phyloP scores from a whole-genome alignment of 2,113 vertebrate genomes.

The Agelaius tricolor region DNA sequence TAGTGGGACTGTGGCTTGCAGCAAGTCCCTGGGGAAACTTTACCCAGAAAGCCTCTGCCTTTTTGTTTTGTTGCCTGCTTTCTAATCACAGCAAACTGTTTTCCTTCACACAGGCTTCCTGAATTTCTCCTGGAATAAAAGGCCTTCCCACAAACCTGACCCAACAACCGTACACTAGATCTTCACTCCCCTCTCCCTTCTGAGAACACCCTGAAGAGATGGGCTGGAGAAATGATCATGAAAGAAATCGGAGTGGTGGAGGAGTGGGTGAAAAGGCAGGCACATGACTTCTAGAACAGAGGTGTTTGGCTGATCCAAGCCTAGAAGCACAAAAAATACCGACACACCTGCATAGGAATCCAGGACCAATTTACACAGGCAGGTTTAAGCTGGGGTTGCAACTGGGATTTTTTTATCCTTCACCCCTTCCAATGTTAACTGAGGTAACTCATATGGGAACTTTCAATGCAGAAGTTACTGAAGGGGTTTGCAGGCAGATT shows the following conservation, averaged over 20 bases:
- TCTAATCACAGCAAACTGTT: background rate
- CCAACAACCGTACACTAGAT: background rate
- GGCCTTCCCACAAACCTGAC: background rate
- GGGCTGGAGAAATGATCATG: background rate
- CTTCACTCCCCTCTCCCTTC: background rate
- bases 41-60: background rate
- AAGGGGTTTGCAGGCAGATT: background rate
- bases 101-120: background rate
- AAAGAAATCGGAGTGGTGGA: accelerated
- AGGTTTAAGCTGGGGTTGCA: background rate
- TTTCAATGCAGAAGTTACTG: background rate
- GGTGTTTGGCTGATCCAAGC: background rate
- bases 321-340: background rate
- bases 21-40: background rate
- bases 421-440: background rate
- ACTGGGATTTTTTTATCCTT: background rate
- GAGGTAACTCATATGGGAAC: background rate
- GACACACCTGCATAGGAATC: background rate
- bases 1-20: background rate
- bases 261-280: background rate
- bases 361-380: background rate
- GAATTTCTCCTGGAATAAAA: background rate
- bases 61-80: background rate
- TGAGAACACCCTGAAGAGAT: background rate
- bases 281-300: background rate